A percentile compares a stretch with the other conserved stretches of the same genome.
Evolutionary conservation across 2,888 invertebrate genomes (phyloP).

Genomic region (Pyrgus malvae): DNA sequence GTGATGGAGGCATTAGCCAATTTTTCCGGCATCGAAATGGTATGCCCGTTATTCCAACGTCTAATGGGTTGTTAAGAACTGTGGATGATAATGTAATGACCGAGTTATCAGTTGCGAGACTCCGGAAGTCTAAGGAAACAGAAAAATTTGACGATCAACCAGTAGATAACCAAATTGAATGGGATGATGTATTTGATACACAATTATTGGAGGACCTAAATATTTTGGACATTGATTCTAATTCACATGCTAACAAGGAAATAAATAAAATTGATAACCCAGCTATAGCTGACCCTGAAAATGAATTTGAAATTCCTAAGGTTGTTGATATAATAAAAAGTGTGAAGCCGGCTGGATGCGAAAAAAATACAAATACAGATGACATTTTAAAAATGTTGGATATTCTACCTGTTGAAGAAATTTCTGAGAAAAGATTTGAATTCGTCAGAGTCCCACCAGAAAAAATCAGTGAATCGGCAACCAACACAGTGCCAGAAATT

Average conservation of each 20-base stretch:
- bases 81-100: not conserved
- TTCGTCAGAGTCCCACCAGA: no score
- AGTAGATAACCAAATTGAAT: conserved; percentile 32
- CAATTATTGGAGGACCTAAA: conserved; percentile 43
- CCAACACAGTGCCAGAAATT: not conserved
- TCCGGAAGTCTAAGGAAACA: no score
- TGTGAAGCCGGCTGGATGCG: not conserved
- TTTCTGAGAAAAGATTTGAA: not conserved
- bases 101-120: not conserved
- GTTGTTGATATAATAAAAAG: not conserved
- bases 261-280: not conserved
- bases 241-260: not conserved
- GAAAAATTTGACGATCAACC: not conserved
- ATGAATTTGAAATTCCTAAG: not conserved
- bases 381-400: not conserved
- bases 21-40: not conserved
- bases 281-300: not conserved
- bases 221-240: conserved; percentile 11
- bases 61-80: conserved; percentile 23
- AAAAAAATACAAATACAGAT: not conserved
- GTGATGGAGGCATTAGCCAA: no score
- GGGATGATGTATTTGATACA: conserved; percentile 62
- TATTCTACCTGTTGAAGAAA: not conserved
- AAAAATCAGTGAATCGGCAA: not conserved
- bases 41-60: conserved; percentile 11